phyloP scores from a whole-genome alignment of 2,888 invertebrate genomes.

The Hirtodrosophila trivittata region DNA sequence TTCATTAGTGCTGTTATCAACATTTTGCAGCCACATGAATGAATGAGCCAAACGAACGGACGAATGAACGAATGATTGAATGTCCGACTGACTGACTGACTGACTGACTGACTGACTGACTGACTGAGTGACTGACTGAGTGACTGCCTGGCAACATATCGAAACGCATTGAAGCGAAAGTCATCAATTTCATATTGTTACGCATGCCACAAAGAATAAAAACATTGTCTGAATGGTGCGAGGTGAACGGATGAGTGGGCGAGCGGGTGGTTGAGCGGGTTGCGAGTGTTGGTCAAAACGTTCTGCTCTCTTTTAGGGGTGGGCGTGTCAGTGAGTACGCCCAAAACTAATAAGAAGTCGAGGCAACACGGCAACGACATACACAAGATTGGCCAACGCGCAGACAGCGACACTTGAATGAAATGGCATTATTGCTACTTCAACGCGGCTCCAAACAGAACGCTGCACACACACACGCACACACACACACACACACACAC shows the following conservation, averaged over 20 bases:
- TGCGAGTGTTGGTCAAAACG: neutral
- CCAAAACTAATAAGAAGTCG: constrained; percentile 55
- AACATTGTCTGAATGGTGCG: constrained; percentile 4
- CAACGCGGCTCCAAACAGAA: constrained; percentile 49
- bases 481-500: neutral
- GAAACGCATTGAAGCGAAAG: constrained; percentile 74
- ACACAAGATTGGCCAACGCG: constrained; percentile 46
- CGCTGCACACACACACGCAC: neutral
- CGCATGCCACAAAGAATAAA: constrained; percentile 71
- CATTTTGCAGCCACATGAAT: constrained; percentile 66
- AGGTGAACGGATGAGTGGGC: neutral
- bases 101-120: constrained; percentile 24
- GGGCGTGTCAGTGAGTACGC: constrained; percentile 3
- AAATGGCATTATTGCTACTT: constrained; percentile 79
- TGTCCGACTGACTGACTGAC: constrained; percentile 22
- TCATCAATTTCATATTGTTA: constrained; percentile 80
- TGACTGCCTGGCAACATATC: constrained; percentile 66
- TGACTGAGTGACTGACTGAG: constrained; percentile 34
- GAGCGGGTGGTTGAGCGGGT: neutral
- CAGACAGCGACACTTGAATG: constrained; percentile 66
- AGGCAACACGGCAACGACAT: constrained; percentile 22
- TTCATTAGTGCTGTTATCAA: constrained; percentile 78
- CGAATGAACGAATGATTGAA: constrained; percentile 29
- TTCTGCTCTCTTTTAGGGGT: constrained; percentile 1
- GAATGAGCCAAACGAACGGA: constrained; percentile 36